Evolutionary conservation across 2,888 invertebrate genomes (phyloP), one percentile per base, ranked within the genome.

Genomic region (Lithophane leautieri): DNA sequence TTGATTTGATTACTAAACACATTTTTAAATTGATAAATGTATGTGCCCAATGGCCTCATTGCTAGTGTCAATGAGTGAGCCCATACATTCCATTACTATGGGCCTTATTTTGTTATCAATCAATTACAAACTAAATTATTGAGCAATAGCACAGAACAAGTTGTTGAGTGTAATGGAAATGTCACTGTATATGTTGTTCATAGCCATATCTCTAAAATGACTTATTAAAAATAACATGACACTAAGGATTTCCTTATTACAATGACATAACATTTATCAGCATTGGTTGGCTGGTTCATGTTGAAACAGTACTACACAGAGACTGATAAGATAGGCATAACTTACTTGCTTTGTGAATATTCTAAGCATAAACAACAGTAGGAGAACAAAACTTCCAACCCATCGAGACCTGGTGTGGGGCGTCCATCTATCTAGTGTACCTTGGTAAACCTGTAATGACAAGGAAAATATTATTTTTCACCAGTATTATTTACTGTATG

Each of bases 361-460:
- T 95, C 99, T 97, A 90, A 98, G 95, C 92, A 98, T 96, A 96
- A 99, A 99, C 93, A 97, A 92, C 80, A 97, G 89, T 92, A 98
- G 94, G 86, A 99, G 95, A 82, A 97, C 93, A 89, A 97, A 94
- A 82, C 98, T 98, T 89, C 97, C 97, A 78, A 97, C 94, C 99
- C 99, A 99, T 96, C 99, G 97, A 88, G 97, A 97, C 92, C 97
- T 97, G 83, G 97, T 97, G 92, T 98, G 98, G 78, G 99, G 99
- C 88, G 99, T 99, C 97, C 98, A 98, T 92, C 97, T 97, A 96
- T 99, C 99, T 95, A 99, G 96, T 88, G 98, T 97, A 91, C 98
- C 98, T 97, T 99, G 98, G 95, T 98, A 98, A 91, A 98, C 96
- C 98, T 98, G 94, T 76, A 86, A 87, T 81, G 8, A 66, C 19